phyloP scores from a whole-genome alignment of 2,113 vertebrate genomes.

The Panthera uncia region DNA sequence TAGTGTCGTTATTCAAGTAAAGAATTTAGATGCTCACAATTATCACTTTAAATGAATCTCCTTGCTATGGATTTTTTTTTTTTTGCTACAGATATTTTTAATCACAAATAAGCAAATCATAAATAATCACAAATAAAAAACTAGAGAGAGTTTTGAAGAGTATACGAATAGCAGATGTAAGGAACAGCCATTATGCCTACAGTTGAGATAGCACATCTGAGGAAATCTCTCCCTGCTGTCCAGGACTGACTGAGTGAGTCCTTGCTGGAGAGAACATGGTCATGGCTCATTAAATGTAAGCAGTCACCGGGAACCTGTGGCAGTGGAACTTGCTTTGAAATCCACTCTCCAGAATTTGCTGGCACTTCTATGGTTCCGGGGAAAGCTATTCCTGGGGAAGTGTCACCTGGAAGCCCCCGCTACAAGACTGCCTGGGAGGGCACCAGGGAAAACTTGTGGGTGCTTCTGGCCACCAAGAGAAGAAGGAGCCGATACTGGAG shows the following conservation, averaged over 20 bases:
- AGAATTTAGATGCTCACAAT: background rate
- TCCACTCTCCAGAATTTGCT: background rate
- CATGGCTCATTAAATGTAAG: background rate
- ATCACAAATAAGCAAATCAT: background rate
- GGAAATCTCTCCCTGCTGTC: background rate
- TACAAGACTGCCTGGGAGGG: background rate
- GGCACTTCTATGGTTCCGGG: background rate
- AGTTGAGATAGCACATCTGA: background rate
- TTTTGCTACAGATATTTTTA: background rate
- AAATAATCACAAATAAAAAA: background rate
- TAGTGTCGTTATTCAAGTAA: constrained; percentile 14
- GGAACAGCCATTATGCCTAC: background rate
- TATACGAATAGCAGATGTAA: background rate
- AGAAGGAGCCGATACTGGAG: background rate
- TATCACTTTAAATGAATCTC: background rate
- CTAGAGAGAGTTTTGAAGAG: background rate
- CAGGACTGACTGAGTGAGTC: background rate
- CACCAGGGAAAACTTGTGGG: background rate
- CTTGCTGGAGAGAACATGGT: background rate
- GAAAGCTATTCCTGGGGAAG: background rate
- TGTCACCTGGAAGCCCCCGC: background rate
- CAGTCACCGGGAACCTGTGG: background rate
- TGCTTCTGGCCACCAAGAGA: background rate
- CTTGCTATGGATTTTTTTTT: background rate
- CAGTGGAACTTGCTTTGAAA: background rate